phyloP scores from a whole-genome alignment of 1,140 invertebrate species.

The Drosophila nannoptera region DNA sequence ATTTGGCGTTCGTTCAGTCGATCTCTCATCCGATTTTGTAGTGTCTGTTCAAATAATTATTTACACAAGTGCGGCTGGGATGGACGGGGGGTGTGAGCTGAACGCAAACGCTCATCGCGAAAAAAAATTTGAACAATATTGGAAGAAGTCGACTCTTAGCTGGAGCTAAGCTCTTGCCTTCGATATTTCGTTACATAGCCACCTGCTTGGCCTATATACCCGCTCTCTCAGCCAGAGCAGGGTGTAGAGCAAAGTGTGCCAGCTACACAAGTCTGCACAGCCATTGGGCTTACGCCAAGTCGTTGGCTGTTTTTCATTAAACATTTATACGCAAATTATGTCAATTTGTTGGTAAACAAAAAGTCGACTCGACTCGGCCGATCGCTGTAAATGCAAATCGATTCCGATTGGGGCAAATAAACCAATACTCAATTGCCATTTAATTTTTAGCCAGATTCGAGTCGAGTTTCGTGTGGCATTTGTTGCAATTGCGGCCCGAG shows the following conservation, averaged over 20 bases:
- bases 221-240: not conserved
- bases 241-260: conserved; percentile 18
- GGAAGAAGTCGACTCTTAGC: too few relatives aligned
- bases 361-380: conserved; percentile 7
- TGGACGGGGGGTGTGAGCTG: not conserved
- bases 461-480: conserved; percentile 36
- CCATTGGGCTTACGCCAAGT: conserved; percentile 30
- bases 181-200: too few relatives aligned
- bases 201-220: conserved; percentile 1
- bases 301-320: conserved; percentile 39
- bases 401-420: not conserved
- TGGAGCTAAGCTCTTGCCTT: too few relatives aligned
- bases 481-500: conserved; percentile 51
- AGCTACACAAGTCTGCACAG: conserved; percentile 14
- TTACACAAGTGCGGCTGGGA: conserved; percentile 44
- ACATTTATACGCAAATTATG: conserved; percentile 76
- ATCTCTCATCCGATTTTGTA: not conserved
- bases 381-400: conserved; percentile 7
- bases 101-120: not conserved
- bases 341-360: conserved; percentile 73
- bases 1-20: conserved; percentile 30
- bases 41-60: conserved; percentile 23
- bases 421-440: conserved; percentile 60
- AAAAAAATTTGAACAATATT: too few relatives aligned
- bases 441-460: not conserved